These are phyloP conservation scores for Centropus unirufus DNA, from an alignment of 2,113 vertebrate genomes.

Conservation along the genomic window DNA sequence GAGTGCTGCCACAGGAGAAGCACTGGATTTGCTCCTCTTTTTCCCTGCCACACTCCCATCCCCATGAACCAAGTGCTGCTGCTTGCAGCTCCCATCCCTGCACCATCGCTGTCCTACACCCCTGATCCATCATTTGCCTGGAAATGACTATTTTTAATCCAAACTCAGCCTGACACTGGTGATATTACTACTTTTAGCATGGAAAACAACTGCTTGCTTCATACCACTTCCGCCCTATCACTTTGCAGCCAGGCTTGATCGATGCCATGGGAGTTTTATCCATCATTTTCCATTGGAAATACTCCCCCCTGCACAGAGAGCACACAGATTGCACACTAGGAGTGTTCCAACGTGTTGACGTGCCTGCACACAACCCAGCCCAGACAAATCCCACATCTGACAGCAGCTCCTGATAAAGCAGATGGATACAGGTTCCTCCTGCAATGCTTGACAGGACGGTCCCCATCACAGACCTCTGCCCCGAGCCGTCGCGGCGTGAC, in stretches of 20 bases:
- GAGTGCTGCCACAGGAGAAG: background rate
- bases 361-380: accelerated
- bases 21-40: background rate
- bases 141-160: background rate
- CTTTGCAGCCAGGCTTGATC: background rate
- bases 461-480: background rate
- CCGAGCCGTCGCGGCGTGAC: accelerated
- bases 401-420: background rate
- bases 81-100: background rate
- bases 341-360: accelerated
- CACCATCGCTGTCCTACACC: background rate
- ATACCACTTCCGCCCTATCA: accelerated
- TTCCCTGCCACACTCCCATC: background rate
- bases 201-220: background rate
- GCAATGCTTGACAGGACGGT: accelerated
- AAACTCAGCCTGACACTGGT: background rate
- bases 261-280: background rate
- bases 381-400: background rate
- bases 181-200: background rate
- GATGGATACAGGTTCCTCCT: background rate
- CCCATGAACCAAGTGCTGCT: accelerated
- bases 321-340: background rate
- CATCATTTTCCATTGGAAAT: accelerated
- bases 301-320: background rate
- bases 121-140: background rate